Base-by-base conservation (phyloP, 2,113 vertebrate species). In the Cathartes aura region DNA sequence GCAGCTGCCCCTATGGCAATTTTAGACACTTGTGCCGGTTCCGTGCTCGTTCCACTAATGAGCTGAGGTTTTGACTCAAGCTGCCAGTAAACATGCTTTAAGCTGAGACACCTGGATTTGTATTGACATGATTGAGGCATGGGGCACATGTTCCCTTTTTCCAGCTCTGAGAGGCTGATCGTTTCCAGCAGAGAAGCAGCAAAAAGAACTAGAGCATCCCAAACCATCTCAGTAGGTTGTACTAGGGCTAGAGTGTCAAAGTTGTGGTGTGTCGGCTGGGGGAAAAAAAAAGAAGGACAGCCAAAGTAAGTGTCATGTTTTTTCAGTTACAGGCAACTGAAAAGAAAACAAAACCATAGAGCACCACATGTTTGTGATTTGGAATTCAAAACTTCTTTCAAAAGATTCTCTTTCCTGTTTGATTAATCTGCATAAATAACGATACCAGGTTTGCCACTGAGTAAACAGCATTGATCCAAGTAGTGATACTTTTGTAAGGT, bases 361-460 rank as follows among this genome's bases (percentile, higher is more conserved):
- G 87, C 71, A 66, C 45, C 86, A 27, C 88, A 70, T 87, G 85
- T 83, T 97, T 76, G 52, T 90, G 94, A 88, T 97, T 96, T 94
- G 96, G 92, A 94, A 95, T 73, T 94, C 84, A 93, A 76, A 76
- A 87, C 60, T 73, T 87, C 75, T 96, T 95, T 94, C 82, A 96
- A 82, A 95, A 80, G 91, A 47, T 97, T 88, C 36, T 64, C 62
- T 94, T 98, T 98, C 95, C 95, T 98, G 91, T 98, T 98, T 96
- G 90, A 95, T 95, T 87, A 94, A 94, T 89, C 90, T 98, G 97
- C 95, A 82, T 67, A 97, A 98, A 98, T 98, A 97, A 26, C 83
- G 96, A 98, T 98, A 98, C 47, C 40, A 75, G 88, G 93, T 96
- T 97, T 95, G 87, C 81, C 85, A 15, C 73, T 95, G 71, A 79